Conservation (phyloP, 2,113 vertebrate species). For the Psilopsiagon aurifrons region DNA sequence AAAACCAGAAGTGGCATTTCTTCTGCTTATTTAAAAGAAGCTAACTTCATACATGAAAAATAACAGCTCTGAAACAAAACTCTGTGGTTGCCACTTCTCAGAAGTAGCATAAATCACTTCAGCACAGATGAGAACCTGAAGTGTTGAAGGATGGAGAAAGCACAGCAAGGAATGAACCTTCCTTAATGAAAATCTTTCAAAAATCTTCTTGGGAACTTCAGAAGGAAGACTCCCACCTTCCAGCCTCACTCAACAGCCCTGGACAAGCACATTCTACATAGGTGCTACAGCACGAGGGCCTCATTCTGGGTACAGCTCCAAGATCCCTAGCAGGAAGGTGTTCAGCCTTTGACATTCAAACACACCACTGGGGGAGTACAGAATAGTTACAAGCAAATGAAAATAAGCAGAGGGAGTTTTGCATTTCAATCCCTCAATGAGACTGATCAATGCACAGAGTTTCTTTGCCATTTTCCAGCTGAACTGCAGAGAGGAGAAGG, state of each 20-base stretch:
- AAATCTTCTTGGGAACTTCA: accelerated
- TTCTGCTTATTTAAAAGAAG: neutral
- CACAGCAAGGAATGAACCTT: neutral
- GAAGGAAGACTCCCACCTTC: neutral
- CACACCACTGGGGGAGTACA: neutral
- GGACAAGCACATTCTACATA: neutral
- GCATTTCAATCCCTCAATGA: neutral
- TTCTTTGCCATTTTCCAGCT: slow-evolving; percentile 23
- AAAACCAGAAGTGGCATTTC: neutral
- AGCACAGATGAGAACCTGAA: neutral
- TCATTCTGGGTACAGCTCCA: neutral
- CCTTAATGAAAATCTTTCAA: neutral
- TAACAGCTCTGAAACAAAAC: neutral
- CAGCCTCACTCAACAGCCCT: neutral
- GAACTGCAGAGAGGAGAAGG: neutral
- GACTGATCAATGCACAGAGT: neutral
- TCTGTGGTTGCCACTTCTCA: neutral
- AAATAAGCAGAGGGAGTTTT: neutral
- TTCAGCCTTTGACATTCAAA: neutral
- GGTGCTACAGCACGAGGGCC: neutral
- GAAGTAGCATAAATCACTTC: neutral
- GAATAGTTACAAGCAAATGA: neutral
- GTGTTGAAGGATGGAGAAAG: neutral
- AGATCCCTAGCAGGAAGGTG: neutral
- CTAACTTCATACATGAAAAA: neutral